These are phyloP conservation scores for Hypsibius dujardini DNA, from an alignment of 1,140 invertebrate genomes.

Conservation along the genomic window DNA sequence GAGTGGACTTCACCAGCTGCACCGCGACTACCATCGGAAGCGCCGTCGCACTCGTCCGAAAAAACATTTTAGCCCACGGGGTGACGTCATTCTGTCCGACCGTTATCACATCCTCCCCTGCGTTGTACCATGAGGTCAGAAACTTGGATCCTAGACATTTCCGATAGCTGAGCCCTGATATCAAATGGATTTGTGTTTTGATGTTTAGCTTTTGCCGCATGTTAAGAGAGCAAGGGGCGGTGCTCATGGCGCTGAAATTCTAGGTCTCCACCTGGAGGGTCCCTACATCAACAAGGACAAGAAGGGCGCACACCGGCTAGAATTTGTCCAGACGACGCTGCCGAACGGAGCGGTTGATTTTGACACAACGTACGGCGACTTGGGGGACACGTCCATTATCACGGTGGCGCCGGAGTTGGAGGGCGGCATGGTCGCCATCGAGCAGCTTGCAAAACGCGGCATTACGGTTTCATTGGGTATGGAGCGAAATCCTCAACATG, in stretches of 20 bases:
- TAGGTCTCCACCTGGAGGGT: slow-evolving; percentile 84
- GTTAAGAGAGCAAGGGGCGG: slow-evolving; percentile 32
- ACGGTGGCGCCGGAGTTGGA: slow-evolving; percentile 83
- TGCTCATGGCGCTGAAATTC: slow-evolving; percentile 33
- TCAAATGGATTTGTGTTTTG: background rate
- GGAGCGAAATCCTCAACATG: slow-evolving; percentile 21
- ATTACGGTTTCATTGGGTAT: slow-evolving; percentile 74
- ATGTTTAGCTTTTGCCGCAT: slow-evolving; percentile 32
- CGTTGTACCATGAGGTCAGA: slow-evolving; percentile 53
- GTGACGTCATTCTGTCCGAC: slow-evolving; percentile 97
- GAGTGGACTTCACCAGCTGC: slow-evolving; percentile 70
- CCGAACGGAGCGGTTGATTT: slow-evolving; percentile 41
- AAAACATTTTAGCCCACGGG: slow-evolving; percentile 54
- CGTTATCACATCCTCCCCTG: slow-evolving; percentile 63
- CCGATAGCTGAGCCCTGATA: too few relatives aligned
- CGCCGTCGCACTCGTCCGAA: slow-evolving; percentile 59
- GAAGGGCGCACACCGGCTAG: slow-evolving; percentile 73
- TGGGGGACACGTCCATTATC: slow-evolving; percentile 65
- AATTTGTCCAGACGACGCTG: slow-evolving; percentile 42
- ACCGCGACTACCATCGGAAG: slow-evolving; percentile 50
- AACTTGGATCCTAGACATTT: slow-evolving; percentile 16
- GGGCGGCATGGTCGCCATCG: slow-evolving; percentile 51
- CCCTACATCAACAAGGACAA: slow-evolving; percentile 84
- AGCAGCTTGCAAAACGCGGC: slow-evolving; percentile 46
- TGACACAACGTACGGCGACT: slow-evolving; percentile 50